These are phyloP conservation scores for Eumerus sabulonum DNA, from an alignment of 2,888 invertebrate species.

Conservation along the genomic window DNA sequence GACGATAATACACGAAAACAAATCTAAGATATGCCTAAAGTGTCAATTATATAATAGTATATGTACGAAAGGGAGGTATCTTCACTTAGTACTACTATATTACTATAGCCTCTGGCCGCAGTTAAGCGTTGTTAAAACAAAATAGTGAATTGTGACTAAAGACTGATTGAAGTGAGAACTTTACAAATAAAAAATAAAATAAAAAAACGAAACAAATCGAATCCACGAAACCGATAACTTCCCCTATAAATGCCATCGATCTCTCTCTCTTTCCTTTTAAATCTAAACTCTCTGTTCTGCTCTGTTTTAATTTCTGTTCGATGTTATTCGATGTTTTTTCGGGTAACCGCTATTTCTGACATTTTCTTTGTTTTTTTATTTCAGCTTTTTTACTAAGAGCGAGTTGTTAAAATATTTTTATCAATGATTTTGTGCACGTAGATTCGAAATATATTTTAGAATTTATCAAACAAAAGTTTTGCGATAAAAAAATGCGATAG, in stretches of 20 bases:
- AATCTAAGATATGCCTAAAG: slow-evolving; percentile 33
- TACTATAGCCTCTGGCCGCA: not conserved
- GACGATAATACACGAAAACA: slow-evolving; percentile 22
- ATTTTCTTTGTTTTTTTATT: slow-evolving; percentile 48
- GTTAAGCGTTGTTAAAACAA: slow-evolving; percentile 3
- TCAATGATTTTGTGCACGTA: not conserved
- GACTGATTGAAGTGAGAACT: slow-evolving; percentile 50
- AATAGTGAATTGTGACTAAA: slow-evolving; percentile 43
- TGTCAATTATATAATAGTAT: slow-evolving; percentile 66
- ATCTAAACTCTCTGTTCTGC: slow-evolving; percentile 16
- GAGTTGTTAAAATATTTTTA: too few relatives aligned
- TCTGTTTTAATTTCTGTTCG: slow-evolving; percentile 36
- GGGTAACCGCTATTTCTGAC: not conserved
- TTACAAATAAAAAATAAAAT: slow-evolving; percentile 10
- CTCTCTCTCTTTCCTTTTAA: slow-evolving; percentile 24
- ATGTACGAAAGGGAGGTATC: not conserved
- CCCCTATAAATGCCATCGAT: slow-evolving; percentile 24
- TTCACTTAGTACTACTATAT: not conserved
- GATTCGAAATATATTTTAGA: slow-evolving; percentile 53
- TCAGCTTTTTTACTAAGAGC: slow-evolving; percentile 52
- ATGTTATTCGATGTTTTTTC: too few relatives aligned
- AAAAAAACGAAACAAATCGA: slow-evolving; percentile 36
- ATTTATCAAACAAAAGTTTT: slow-evolving; percentile 53
- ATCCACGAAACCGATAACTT: slow-evolving; percentile 4
- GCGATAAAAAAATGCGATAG: too few relatives aligned